These are phyloP conservation scores for Drosophila maculinotata DNA, from an alignment of 2,888 invertebrate species.

Conservation along the genomic window DNA sequence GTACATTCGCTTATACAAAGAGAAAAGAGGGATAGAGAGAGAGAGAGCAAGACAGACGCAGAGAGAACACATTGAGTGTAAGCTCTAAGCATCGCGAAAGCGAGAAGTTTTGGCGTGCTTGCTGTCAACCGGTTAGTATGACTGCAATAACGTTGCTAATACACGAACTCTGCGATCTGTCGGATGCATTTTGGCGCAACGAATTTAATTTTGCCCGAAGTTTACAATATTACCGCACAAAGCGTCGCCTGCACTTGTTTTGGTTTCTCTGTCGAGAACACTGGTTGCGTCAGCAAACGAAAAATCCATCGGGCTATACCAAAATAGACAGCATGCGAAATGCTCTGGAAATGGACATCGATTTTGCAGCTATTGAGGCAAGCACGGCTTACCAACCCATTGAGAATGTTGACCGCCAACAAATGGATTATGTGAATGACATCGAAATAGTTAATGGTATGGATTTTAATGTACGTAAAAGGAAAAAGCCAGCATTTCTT, in stretches of 20 bases:
- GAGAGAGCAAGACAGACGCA: conserved; percentile 9
- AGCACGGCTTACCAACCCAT: conserved; percentile 50
- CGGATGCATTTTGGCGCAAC: conserved; percentile 79
- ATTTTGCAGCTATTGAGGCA: conserved; percentile 83
- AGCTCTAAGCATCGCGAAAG: conserved; percentile 46
- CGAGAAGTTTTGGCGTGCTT: conserved; percentile 18
- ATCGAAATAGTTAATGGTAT: conserved; percentile 81
- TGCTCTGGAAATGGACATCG: conserved; percentile 64
- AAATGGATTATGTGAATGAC: conserved; percentile 46
- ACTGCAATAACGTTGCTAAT: conserved; percentile 82
- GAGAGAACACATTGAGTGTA: conserved; percentile 23
- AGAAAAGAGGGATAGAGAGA: conserved; percentile 1
- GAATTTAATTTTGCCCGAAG: conserved; percentile 76
- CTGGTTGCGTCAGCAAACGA: conserved; percentile 66
- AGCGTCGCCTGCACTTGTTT: conserved; percentile 75
- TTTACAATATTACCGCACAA: conserved; percentile 70
- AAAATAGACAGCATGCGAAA: conserved; percentile 30
- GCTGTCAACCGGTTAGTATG: conserved; percentile 68
- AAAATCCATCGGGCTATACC: neutral
- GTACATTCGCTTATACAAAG: conserved; percentile 1
- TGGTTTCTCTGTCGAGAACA: conserved; percentile 74
- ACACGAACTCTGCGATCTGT: conserved; percentile 78
- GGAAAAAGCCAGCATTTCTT: neutral
- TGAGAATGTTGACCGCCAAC: conserved; percentile 55
- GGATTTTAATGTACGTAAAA: conserved; percentile 77